Percentiles rank a stretch among this genome's conserved stretches.
Evolutionary conservation across 1,140 invertebrate species (phyloP).

Genomic region (Littorina saxatilis): DNA sequence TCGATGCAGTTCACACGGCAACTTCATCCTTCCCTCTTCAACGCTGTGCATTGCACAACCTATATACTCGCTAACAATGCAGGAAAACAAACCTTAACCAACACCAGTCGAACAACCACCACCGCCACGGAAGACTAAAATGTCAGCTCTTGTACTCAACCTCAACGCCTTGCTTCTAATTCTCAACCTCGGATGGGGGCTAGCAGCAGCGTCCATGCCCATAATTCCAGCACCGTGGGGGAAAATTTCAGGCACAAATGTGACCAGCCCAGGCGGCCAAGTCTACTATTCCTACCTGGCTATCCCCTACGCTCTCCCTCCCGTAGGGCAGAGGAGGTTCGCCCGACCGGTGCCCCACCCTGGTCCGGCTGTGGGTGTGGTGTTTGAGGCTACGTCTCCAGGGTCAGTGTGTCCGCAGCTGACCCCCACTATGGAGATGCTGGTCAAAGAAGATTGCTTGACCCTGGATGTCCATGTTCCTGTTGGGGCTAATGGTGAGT

Average conservation of each 20-base stretch:
- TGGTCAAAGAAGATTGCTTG: slow-evolving; percentile 13
- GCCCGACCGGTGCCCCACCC: slow-evolving; percentile 23
- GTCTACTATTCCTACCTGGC: slow-evolving; percentile 15
- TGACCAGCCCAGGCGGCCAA: neutral
- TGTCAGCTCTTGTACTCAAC: no score
- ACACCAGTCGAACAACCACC: no score
- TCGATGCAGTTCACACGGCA: no score
- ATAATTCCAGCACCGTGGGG: slow-evolving; percentile 23
- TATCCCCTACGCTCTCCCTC: slow-evolving; percentile 39
- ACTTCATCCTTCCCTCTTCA: no score
- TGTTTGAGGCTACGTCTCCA: slow-evolving; percentile 13
- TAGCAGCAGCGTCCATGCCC: no score
- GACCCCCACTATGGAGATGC: neutral
- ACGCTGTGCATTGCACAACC: no score
- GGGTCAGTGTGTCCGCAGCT: slow-evolving; percentile 21
- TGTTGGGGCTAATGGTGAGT: no score
- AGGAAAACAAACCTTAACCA: no score
- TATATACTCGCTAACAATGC: no score
- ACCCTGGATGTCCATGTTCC: neutral
- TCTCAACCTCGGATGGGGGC: no score
- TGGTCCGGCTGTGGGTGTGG: neutral
- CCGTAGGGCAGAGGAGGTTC: slow-evolving; percentile 29
- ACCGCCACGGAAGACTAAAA: no score
- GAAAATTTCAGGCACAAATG: neutral
- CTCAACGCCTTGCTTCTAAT: no score